Base-by-base conservation (phyloP, 2,888 invertebrate species). In the Eucera pruinosa region DNA sequence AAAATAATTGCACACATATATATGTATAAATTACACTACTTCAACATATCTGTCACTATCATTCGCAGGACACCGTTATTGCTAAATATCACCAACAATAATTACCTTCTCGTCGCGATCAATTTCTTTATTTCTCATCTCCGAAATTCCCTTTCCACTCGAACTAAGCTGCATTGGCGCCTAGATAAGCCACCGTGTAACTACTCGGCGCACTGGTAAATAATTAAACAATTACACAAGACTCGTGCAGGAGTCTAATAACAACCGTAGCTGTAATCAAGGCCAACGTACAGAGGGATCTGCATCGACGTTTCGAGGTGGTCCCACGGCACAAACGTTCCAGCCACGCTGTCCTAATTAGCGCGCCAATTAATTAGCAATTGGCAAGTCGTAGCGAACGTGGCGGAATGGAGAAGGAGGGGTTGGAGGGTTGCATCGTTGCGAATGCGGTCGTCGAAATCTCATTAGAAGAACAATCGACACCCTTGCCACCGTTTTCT, bases 281-380 rank as follows among this genome's bases (percentile, higher is more conserved):
- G 82, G 70, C 55, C 39, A 23, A 52, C 27, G 39, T 61, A 80
- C 45, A 47, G 7, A 11, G 20, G n/a, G 13, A 33, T 57, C 50
- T 55, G 39, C 4, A 48, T 60, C 33, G 67, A 57, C 57, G 48
- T 73, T 76, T 75, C 69, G 55, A 62, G 52, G 54, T 25, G 39
- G 55, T 2, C 4, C 20, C 20, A 48, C 61, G 64, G 55, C 55
- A 45, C 65, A 80, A 67, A 65, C 65, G 76, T 39, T 45, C 55
- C 47, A 75, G 57, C 76, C 72, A 48, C 57, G 68, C 36, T 70
- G 75, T 41, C 75, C 81, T 85, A 84, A 84, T 85, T 85, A 85
- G 83, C 61, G 55, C 55, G 68, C 70, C 83, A 85, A 84, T 84
- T 84, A 85, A 83, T 83, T 84, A 85, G 81, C 83, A 78, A 84